These are phyloP conservation scores for Acanthopleura granulata DNA, from an alignment of 2,888 invertebrate species.

Conservation along the genomic window DNA sequence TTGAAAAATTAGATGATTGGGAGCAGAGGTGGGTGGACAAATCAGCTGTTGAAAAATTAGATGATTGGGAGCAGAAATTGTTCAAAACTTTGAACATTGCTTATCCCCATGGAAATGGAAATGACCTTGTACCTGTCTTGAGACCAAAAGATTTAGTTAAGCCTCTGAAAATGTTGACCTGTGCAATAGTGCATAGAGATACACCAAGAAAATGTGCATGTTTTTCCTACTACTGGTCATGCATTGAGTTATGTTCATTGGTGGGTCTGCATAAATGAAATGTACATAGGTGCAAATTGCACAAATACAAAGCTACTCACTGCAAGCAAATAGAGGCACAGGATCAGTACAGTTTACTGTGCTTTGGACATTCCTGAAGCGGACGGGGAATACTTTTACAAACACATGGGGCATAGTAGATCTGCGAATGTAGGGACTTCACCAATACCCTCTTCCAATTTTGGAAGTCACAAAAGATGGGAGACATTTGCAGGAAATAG, in stretches of 20 bases:
- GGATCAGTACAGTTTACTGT: background rate
- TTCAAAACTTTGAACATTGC: background rate
- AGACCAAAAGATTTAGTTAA: background rate
- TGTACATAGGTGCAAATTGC: background rate
- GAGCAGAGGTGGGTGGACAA: constrained; percentile 22
- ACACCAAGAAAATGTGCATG: background rate
- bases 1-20: too few species aligned
- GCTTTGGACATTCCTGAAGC: background rate
- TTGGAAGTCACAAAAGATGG: too few species aligned
- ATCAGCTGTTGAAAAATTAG: constrained; percentile 17
- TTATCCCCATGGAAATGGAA: background rate
- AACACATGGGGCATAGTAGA: constrained; percentile 8
- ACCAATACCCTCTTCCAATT: too few species aligned
- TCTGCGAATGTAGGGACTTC: too few species aligned
- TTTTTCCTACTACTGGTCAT: background rate
- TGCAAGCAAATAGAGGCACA: background rate
- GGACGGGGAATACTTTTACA: constrained; percentile 4
- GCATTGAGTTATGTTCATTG: background rate
- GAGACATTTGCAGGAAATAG: too few species aligned
- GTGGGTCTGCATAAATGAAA: constrained; percentile 1
- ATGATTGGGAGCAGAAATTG: constrained; percentile 1
- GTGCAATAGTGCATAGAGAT: background rate
- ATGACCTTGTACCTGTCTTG: constrained; percentile 8
- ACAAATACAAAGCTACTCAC: background rate
- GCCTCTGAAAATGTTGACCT: background rate